Conservation (phyloP, 1,140 invertebrate species). For the Dendroctonus valens region DNA sequence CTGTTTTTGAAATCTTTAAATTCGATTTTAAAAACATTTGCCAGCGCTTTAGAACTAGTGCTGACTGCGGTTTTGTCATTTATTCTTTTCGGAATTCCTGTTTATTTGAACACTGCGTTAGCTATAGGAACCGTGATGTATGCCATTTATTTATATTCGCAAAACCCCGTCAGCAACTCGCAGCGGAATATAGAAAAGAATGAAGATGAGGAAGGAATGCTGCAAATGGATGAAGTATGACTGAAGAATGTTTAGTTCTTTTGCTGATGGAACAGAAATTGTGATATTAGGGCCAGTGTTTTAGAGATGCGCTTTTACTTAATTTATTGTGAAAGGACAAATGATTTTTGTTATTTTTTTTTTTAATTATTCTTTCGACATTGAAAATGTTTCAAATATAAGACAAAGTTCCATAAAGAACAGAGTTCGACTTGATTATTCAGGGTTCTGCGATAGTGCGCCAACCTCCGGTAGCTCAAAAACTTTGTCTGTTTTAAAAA, state of each 20-base stretch:
- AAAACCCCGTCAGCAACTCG: constrained; percentile 71
- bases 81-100: constrained; percentile 84
- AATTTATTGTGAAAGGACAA: no score
- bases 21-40: constrained; percentile 95
- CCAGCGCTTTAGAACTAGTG: constrained; percentile 88
- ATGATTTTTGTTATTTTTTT: no score
- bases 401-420: no score
- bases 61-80: constrained; percentile 89
- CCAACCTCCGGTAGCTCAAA: no score
- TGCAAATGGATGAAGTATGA: constrained; percentile 35
- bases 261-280: background rate
- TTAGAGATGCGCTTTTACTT: background rate
- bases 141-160: constrained; percentile 84
- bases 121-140: constrained; percentile 82
- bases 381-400: no score
- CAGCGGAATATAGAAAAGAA: background rate
- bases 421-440: no score
- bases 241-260: background rate
- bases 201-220: constrained; percentile 15
- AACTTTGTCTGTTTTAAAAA: no score
- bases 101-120: constrained; percentile 78
- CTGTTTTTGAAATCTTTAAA: constrained; percentile 92
- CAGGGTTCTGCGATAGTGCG: no score
- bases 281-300: constrained; percentile 1
- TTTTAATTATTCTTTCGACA: no score